Evolutionary conservation across 2,113 vertebrate species (phyloP).

Genomic region (Microcebus lehilahytsara): DNA sequence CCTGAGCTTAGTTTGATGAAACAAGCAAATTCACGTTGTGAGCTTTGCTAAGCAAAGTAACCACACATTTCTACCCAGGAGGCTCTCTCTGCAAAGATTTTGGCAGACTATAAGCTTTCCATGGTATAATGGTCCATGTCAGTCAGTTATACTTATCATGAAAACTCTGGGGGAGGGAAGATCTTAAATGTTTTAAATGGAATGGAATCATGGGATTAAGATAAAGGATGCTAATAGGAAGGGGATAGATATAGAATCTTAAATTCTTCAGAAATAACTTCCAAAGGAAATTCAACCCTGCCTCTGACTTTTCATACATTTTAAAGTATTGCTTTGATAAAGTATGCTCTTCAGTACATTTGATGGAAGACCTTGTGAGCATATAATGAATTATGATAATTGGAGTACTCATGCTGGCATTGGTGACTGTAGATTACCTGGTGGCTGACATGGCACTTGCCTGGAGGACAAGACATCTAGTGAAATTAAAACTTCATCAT

Average conservation of each 20-base stretch:
- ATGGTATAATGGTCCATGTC: not conserved
- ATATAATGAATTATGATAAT: not conserved
- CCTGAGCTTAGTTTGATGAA: not conserved
- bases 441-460: not conserved
- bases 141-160: not conserved
- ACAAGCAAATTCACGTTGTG: not conserved
- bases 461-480: not conserved
- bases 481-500: not conserved
- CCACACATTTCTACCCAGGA: not conserved
- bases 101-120: not conserved
- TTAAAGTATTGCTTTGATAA: constrained; percentile 20
- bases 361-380: not conserved
- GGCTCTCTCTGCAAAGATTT: not conserved
- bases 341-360: not conserved
- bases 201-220: not conserved
- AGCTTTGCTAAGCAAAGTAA: not conserved
- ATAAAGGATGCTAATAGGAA: not conserved
- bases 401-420: not conserved
- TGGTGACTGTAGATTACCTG: not conserved
- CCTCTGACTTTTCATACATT: not conserved
- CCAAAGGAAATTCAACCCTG: not conserved
- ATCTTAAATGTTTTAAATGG: not conserved
- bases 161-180: not conserved
- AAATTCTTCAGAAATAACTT: constrained; percentile 37
- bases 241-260: not conserved